Base-by-base conservation (phyloP, 2,888 invertebrate species). In the Epinotia nisella region DNA sequence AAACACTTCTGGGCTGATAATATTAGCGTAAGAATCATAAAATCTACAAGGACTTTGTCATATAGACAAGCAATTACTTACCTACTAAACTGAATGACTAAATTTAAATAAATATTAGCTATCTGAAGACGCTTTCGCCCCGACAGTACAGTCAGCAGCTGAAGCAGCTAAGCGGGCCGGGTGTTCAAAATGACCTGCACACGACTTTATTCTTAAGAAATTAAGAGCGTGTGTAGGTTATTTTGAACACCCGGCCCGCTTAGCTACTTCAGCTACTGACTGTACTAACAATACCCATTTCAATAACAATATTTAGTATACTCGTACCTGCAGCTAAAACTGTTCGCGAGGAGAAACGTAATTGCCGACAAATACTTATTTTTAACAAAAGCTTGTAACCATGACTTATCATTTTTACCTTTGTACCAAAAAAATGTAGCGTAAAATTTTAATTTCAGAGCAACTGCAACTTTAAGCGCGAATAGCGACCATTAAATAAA, bases 401-500 rank as follows among this genome's bases (percentile, higher is more conserved):
- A 9, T n/a, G 58, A 29, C 29, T n/a, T 13, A 56, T 66, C 21
- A 21, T 53, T 55, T 66, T 24, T 66, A 66, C 66, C 55, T 66
- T 66, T 66, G 66, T 24, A n/a, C 21, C 66, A n/a, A 41, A 56
- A 65, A 56, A 41, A 41, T 29, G 62, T 53, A 4, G 21, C 55
- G 41, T 56, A 64, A 62, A 70, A 70, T 19, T 56, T 64, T 56
- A 62, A 70, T 19, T 56, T 49, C 62, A 66, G 56, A 66, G 55
- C 70, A 64, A 19, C 51, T 49, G 58, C 55, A 49, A n/a, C 1
- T 68, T 68, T 68, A 59, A 49, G 49, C n/a, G 39, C n/a, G 60
- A 35, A 35, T 9, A 19, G 71, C 69, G 53, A 49, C 29, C 62
- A 69, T 71, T 64, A 51, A 53, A 71, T 67, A 71, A 74, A 71